Percentiles rank a stretch among this genome's conserved stretches.
Evolutionary conservation across 2,888 invertebrate species (phyloP).

Genomic region (Nasonovia ribisnigri): DNA sequence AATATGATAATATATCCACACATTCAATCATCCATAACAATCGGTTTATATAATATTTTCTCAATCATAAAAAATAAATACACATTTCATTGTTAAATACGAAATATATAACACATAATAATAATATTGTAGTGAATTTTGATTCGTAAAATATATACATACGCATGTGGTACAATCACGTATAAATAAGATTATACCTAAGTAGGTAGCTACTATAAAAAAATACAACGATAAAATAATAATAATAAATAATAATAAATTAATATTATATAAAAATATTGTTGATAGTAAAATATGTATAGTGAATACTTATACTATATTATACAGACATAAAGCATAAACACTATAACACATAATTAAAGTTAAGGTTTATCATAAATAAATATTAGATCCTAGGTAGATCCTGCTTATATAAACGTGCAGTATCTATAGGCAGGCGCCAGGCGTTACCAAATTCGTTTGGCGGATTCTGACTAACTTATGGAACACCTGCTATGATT

Average conservation of each 20-base stretch:
- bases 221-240: neutral
- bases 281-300: neutral
- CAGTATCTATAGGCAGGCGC: neutral
- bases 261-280: neutral
- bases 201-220: neutral
- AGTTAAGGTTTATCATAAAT: neutral
- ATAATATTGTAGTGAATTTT: conserved; percentile 27
- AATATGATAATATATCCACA: neutral
- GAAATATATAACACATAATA: neutral
- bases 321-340: neutral
- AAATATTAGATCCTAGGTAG: neutral
- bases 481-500: neutral
- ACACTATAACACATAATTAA: neutral
- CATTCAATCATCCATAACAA: neutral
- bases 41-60: neutral
- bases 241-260: conserved; percentile 20
- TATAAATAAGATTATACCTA: neutral
- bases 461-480: neutral
- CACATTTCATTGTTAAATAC: neutral
- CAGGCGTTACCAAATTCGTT: neutral
- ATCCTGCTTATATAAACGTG: neutral
- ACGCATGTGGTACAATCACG: neutral
- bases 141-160: conserved; percentile 22
- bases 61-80: neutral
- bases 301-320: neutral